A percentile compares a stretch with the other conserved stretches of the same genome.
phyloP scores from a whole-genome alignment of 2,888 invertebrate species.

The Drosophila acutilabella region DNA sequence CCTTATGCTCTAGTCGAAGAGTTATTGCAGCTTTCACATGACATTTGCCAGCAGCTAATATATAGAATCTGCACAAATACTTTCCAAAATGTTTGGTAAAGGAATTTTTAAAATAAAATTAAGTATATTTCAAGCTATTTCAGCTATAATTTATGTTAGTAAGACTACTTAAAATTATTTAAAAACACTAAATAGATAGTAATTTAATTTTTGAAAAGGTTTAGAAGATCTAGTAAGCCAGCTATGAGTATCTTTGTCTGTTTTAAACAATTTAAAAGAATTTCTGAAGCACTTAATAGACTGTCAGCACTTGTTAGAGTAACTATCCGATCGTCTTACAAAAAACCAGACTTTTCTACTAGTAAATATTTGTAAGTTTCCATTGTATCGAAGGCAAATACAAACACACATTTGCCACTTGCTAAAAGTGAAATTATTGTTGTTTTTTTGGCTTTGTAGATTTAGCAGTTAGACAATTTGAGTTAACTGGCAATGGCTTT shows the following conservation, averaged over 20 bases:
- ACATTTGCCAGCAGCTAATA: slow-evolving; percentile 18
- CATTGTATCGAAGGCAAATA: slow-evolving; percentile 42
- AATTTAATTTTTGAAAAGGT: no score
- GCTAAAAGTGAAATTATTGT: slow-evolving; percentile 79
- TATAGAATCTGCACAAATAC: neutral
- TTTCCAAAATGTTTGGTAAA: neutral
- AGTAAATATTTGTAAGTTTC: slow-evolving; percentile 42
- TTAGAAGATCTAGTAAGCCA: no score
- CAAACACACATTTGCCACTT: slow-evolving; percentile 50
- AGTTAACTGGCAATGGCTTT: slow-evolving; percentile 9
- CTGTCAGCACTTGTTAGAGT: slow-evolving; percentile 15
- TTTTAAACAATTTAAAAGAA: no score
- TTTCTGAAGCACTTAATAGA: neutral
- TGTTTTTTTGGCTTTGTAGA: slow-evolving; percentile 42
- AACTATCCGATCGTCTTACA: neutral
- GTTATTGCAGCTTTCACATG: slow-evolving; percentile 47
- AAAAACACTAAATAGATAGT: no score
- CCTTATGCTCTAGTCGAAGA: slow-evolving; percentile 35
- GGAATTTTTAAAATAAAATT: neutral
- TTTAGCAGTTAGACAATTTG: slow-evolving; percentile 9
- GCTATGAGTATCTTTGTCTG: no score
- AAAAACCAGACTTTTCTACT: neutral
- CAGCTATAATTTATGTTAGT: no score
- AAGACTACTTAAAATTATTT: no score
- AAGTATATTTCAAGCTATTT: neutral